phyloP scores from a whole-genome alignment of 2,888 invertebrate species.

The Silvanus unidentatus region DNA sequence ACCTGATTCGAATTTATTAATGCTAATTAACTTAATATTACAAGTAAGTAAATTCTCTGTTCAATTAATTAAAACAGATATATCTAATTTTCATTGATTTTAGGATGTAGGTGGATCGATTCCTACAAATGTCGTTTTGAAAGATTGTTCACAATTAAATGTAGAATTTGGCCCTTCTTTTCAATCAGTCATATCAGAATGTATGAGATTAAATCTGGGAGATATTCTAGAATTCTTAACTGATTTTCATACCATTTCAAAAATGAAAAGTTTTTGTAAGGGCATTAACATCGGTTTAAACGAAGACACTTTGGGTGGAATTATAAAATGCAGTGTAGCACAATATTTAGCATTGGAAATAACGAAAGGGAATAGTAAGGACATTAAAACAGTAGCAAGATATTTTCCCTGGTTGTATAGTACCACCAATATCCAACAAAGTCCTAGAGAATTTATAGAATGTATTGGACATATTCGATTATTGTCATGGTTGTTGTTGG shows the following conservation, averaged over 20 bases:
- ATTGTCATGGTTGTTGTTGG: slow-evolving; percentile 91
- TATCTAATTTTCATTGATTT: slow-evolving; percentile 15
- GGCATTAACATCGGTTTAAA: slow-evolving; percentile 65
- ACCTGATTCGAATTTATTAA: slow-evolving; percentile 89
- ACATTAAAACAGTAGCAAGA: slow-evolving; percentile 71
- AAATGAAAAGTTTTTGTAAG: slow-evolving; percentile 82
- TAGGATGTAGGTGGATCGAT: slow-evolving; percentile 83
- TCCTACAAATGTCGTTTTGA: slow-evolving; percentile 66
- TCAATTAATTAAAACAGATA: background rate
- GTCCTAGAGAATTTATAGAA: slow-evolving; percentile 90
- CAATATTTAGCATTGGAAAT: slow-evolving; percentile 92
- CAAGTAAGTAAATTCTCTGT: slow-evolving; percentile 67
- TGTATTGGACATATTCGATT: slow-evolving; percentile 91
- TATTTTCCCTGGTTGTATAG: slow-evolving; percentile 89
- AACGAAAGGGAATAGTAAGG: slow-evolving; percentile 77
- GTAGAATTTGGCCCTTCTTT: slow-evolving; percentile 50
- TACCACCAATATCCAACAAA: slow-evolving; percentile 73
- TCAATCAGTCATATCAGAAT: slow-evolving; percentile 87
- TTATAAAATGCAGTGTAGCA: slow-evolving; percentile 92
- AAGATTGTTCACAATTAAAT: slow-evolving; percentile 48
- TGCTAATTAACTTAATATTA: slow-evolving; percentile 80
- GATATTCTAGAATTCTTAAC: slow-evolving; percentile 93
- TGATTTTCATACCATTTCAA: slow-evolving; percentile 93
- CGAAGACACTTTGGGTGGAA: slow-evolving; percentile 94
- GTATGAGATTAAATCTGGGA: slow-evolving; percentile 83